Conservation (phyloP, 2,888 invertebrate genomes). For the Hyppa rectilinea region DNA sequence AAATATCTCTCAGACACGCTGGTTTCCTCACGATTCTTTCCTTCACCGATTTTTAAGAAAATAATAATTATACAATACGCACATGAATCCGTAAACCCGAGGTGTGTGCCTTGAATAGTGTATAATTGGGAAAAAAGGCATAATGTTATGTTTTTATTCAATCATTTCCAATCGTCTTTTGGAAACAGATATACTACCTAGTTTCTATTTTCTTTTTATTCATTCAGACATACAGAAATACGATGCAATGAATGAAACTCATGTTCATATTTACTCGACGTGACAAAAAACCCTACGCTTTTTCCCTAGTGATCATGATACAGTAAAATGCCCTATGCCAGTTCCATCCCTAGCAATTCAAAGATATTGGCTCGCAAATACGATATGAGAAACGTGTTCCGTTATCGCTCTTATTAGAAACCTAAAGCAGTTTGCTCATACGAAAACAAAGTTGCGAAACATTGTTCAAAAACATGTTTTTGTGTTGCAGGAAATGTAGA, state of each 20-base stretch:
- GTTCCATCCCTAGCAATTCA: constrained; percentile 59
- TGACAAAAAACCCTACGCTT: constrained; percentile 44
- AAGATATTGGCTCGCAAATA: constrained; percentile 64
- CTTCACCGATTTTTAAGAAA: too few relatives aligned
- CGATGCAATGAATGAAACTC: constrained; percentile 42
- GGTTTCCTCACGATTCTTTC: too few relatives aligned
- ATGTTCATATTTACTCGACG: constrained; percentile 31
- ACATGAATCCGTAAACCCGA: too few relatives aligned
- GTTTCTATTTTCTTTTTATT: constrained; percentile 5
- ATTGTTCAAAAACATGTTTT: constrained; percentile 4
- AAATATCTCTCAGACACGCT: too few relatives aligned
- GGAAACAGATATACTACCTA: neutral
- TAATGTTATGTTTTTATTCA: too few relatives aligned
- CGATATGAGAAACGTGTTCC: constrained; percentile 66
- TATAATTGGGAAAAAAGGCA: too few relatives aligned
- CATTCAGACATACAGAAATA: constrained; percentile 18
- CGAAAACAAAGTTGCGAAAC: neutral
- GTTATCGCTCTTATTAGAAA: constrained; percentile 57
- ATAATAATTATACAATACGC: too few relatives aligned
- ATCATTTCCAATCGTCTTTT: neutral
- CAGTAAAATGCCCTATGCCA: constrained; percentile 35
- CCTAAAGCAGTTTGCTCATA: constrained; percentile 13
- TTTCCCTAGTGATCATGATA: constrained; percentile 48
- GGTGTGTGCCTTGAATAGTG: too few relatives aligned
- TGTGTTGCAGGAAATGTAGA: neutral